A percentile compares a stretch with the other conserved stretches of the same genome.
These are phyloP conservation scores for Pomatostomus ruficeps DNA, from an alignment of 2,113 vertebrate genomes.

Conservation along the genomic window DNA sequence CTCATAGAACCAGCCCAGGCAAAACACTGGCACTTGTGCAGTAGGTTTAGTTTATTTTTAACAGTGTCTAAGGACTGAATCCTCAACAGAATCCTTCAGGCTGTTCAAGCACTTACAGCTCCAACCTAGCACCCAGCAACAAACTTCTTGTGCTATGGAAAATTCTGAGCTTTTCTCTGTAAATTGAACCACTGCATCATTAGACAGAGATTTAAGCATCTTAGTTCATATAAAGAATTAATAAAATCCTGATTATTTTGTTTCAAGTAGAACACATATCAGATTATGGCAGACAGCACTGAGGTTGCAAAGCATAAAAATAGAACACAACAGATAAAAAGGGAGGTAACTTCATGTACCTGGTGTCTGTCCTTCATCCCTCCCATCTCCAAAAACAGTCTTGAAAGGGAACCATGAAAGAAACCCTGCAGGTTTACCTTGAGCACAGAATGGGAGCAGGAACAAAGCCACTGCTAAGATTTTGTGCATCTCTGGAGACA, in stretches of 20 bases:
- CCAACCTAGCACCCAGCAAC: neutral
- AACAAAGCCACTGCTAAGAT: neutral
- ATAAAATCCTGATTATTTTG: neutral
- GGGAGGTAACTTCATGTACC: neutral
- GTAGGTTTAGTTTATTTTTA: neutral
- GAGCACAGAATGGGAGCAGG: neutral
- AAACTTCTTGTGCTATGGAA: neutral
- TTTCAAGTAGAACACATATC: neutral
- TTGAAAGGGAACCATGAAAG: rapidly evolving
- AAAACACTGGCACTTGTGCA: neutral
- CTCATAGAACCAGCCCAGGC: neutral
- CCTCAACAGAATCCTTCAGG: neutral
- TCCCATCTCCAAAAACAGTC: neutral
- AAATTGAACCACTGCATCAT: neutral
- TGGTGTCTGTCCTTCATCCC: neutral
- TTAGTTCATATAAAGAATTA: neutral
- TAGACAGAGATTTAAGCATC: neutral
- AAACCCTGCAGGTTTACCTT: neutral
- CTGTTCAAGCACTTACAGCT: neutral
- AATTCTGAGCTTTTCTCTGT: neutral
- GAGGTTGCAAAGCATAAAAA: neutral
- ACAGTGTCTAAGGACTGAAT: neutral
- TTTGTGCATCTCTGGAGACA: neutral
- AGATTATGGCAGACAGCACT: neutral
- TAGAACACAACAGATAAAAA: neutral